Evolutionary conservation across 2,797 vertebrate genomes (phyloP).

Genomic region (Spinus pinus): DNA sequence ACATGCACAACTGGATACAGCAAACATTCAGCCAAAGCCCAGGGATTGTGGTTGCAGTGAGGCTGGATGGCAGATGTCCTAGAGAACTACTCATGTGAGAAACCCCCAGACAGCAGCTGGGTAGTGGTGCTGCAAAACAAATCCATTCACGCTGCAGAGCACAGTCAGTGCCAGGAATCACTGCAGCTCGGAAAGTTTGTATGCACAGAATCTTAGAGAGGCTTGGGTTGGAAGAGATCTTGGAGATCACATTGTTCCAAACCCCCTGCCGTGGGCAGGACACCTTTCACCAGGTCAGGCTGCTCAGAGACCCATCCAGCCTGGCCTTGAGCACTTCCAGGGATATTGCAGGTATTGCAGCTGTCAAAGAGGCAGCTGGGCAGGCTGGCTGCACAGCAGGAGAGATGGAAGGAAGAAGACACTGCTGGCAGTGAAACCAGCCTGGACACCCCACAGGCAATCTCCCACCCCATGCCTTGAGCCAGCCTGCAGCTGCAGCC

Average conservation of each 20-base stretch:
- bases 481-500: background rate
- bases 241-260: background rate
- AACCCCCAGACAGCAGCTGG: background rate
- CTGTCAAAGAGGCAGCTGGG: background rate
- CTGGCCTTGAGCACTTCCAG: background rate
- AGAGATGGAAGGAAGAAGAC: background rate
- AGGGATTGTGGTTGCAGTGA: background rate
- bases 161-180: background rate
- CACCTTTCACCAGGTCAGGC: background rate
- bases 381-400: background rate
- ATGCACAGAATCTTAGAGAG: background rate
- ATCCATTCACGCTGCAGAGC: background rate
- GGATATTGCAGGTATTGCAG: background rate
- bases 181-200: background rate
- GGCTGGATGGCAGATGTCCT: background rate
- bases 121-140: background rate
- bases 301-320: background rate
- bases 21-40: constrained; percentile 26
- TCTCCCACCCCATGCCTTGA: background rate
- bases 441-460: background rate
- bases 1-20: constrained; percentile 29
- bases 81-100: constrained; percentile 27
- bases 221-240: background rate
- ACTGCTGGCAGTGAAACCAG: background rate
- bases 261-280: background rate